These are phyloP conservation scores for Sesamia nonagrioides DNA, from an alignment of 1,140 invertebrate genomes.

Conservation along the genomic window DNA sequence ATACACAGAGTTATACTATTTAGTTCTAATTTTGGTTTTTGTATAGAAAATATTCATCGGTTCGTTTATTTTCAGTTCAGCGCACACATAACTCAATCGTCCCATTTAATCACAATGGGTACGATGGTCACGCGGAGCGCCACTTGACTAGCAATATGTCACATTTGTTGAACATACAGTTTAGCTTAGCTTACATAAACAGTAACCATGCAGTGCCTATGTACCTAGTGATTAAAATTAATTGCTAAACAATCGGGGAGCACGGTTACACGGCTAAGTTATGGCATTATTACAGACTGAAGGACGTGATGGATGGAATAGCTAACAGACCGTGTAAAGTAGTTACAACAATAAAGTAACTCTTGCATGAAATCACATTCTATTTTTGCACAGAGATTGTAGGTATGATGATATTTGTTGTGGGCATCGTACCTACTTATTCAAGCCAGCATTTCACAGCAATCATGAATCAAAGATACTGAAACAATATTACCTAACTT, in stretches of 20 bases:
- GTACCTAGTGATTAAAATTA: conserved; percentile 37
- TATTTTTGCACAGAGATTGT: background rate
- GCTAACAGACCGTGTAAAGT: conserved; percentile 25
- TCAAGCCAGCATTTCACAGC: too few species aligned
- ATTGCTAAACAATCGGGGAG: conserved; percentile 40
- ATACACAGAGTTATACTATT: too few species aligned
- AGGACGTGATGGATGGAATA: conserved; percentile 40
- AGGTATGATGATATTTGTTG: too few species aligned
- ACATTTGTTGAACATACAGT: conserved; percentile 8
- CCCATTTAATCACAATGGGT: background rate
- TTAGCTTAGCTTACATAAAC: conserved; percentile 19
- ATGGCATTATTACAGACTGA: conserved; percentile 36
- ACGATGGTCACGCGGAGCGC: background rate
- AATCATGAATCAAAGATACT: background rate
- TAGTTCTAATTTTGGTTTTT: too few species aligned
- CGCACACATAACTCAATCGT: background rate
- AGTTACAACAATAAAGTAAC: conserved; percentile 11
- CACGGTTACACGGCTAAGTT: conserved; percentile 39
- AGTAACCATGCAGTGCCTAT: background rate
- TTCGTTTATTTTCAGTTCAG: background rate
- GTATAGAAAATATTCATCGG: too few species aligned
- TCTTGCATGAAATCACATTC: background rate
- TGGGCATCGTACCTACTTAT: too few species aligned
- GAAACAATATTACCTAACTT: background rate
- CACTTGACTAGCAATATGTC: conserved; percentile 7